Conservation (phyloP, 2,888 invertebrate genomes). For the Molanna angustata region DNA sequence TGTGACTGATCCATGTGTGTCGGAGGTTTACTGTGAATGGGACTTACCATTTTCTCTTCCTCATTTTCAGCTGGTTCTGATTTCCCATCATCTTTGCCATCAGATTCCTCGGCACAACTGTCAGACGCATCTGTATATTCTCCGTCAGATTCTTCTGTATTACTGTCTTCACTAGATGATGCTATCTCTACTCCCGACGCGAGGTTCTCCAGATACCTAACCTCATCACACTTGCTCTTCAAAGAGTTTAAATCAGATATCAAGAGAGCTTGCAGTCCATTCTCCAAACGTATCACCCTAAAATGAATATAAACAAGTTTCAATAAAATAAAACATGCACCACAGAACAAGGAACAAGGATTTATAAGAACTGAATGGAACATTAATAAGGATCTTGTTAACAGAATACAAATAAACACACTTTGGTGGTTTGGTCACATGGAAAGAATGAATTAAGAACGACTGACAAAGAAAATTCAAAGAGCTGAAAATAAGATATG, state of each 20-base stretch:
- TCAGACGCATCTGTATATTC: conserved; percentile 42
- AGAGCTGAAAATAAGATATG: not conserved
- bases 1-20: too few species aligned
- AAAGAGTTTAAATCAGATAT: conserved; percentile 59
- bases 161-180: conserved; percentile 47
- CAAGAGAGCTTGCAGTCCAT: conserved; percentile 70
- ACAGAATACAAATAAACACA: too few species aligned
- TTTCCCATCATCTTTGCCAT: conserved; percentile 43
- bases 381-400: not conserved
- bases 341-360: not conserved
- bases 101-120: conserved; percentile 31
- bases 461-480: not conserved
- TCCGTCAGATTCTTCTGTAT: conserved; percentile 43
- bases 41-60: conserved; percentile 36
- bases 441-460: not conserved
- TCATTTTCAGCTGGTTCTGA: conserved; percentile 9
- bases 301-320: not conserved
- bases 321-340: not conserved
- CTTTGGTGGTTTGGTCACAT: too few species aligned
- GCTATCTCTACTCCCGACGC: conserved; percentile 23
- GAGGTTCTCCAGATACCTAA: conserved; percentile 37
- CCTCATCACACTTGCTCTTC: conserved; percentile 42
- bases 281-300: conserved; percentile 64
- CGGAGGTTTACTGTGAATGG: too few species aligned
- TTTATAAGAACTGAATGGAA: not conserved